phyloP scores from a whole-genome alignment of 2,888 invertebrate species.

The Orthosia gracilis region DNA sequence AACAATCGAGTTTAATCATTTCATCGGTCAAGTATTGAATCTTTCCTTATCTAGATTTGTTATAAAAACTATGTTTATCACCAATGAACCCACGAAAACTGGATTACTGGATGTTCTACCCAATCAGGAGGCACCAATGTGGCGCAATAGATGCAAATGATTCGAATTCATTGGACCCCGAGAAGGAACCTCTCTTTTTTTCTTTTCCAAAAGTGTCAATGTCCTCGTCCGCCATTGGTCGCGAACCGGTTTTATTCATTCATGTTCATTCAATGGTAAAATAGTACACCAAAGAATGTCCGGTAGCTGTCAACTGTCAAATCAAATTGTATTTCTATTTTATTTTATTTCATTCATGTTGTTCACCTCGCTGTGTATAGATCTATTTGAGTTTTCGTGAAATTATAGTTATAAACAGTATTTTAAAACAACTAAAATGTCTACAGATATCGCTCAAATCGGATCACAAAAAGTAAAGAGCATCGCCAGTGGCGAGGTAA shows the following conservation, averaged over 20 bases:
- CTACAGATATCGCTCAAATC: conserved; percentile 79
- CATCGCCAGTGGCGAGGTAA: conserved; percentile 83
- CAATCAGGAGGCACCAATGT: background rate
- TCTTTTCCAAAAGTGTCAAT: conserved; percentile 13
- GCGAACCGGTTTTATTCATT: background rate
- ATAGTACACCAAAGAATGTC: background rate
- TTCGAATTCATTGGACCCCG: background rate
- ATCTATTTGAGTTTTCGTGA: conserved; percentile 32
- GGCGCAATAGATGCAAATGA: background rate
- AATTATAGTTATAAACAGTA: conserved; percentile 42
- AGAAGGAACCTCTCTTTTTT: conserved; percentile 14
- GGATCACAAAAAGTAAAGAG: conserved; percentile 84
- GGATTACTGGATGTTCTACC: background rate
- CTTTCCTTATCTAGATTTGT: background rate
- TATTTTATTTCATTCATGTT: conserved; percentile 49
- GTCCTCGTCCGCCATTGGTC: conserved; percentile 27
- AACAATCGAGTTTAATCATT: background rate
- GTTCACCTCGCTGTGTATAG: conserved; percentile 40
- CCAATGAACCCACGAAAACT: background rate
- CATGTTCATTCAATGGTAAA: conserved; percentile 18
- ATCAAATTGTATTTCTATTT: background rate
- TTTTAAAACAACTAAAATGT: conserved; percentile 66
- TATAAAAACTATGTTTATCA: background rate
- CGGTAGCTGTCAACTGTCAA: conserved; percentile 15
- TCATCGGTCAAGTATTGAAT: background rate